phyloP scores from a whole-genome alignment of 1,140 invertebrate species.

The Bombus waltoni region DNA sequence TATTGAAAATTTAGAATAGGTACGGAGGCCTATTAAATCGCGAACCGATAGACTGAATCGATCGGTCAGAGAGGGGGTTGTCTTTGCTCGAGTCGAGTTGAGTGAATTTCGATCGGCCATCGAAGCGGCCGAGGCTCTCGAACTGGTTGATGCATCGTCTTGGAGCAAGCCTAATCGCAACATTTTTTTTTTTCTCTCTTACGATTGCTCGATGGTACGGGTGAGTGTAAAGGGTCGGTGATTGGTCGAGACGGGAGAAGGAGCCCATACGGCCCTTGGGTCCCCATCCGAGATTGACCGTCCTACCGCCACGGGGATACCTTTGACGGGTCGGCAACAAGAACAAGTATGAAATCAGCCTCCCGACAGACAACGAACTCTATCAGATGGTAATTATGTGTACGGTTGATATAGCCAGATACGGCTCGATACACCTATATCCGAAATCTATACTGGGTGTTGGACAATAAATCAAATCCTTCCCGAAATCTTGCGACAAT shows the following conservation, averaged over 20 bases:
- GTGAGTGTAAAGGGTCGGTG: constrained; percentile 72
- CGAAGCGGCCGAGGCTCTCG: constrained; percentile 63
- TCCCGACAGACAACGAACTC: constrained; percentile 81
- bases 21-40: no score
- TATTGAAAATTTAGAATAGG: no score
- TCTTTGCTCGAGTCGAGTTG: neutral
- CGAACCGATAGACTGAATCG: no score
- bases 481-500: neutral
- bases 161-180: constrained; percentile 62
- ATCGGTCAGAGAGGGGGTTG: no score
- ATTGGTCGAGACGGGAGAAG: constrained; percentile 77
- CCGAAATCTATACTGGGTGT: constrained; percentile 79
- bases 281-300: constrained; percentile 77
- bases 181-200: constrained; percentile 45
- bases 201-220: constrained; percentile 64
- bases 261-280: constrained; percentile 78
- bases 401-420: constrained; percentile 79
- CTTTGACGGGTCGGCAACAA: constrained; percentile 81
- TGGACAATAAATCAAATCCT: constrained; percentile 51
- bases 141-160: constrained; percentile 64
- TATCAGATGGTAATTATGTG: constrained; percentile 83
- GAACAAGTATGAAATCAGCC: constrained; percentile 81
- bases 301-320: constrained; percentile 80
- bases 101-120: constrained; percentile 75
- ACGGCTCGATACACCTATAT: constrained; percentile 80